Base-by-base conservation (phyloP, 2,797 vertebrate species). In the Alauda arvensis region DNA sequence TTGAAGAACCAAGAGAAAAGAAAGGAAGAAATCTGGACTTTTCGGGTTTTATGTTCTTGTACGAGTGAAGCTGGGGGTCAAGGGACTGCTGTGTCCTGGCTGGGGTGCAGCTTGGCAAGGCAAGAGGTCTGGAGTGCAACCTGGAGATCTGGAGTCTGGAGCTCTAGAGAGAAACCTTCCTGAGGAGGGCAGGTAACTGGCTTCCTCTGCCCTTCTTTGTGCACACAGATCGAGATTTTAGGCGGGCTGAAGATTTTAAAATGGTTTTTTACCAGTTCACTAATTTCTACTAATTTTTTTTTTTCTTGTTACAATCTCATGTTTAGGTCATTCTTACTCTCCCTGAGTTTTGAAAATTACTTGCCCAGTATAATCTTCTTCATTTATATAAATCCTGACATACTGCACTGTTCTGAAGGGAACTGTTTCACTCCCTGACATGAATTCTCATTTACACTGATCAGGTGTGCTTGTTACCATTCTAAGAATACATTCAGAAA, bases 261-360 rank as follows among this genome's bases (percentile, higher is more conserved):
- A 14, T 18, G 5, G 0, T 46, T 82, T 91, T 76, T 46, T 12
- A 39, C 3, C n/a, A n/a, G 34, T 55, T 67, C 75, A 33, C 1
- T 67, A 13, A 26, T 80, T 77, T 63, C 7, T 66, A 18, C 14
- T 40, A 7, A n/a, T 8, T 4, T 34, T 12, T 42, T 23, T 14
- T 65, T 17, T 61, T 6, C 3, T 29, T 14, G 24, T 19, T 19
- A 16, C n/a, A 77, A n/a, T 7, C 9, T 69, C 9, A 3, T 48
- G 2, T 66, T 72, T 56, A 67, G 2, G 9, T 37, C 26, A 59
- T 39, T 84, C 26, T 70, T 79, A 21, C 5, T 34, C 7, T 69
- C 13, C n/a, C 7, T 1, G 0, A 0, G 0, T 18, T 82, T 65
- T 53, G 21, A 84, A 67, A 12, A 26, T 61, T 61, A 18, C 3